Conservation (phyloP, 2,888 invertebrate species). For the Pachycephus smyrnensis region DNA sequence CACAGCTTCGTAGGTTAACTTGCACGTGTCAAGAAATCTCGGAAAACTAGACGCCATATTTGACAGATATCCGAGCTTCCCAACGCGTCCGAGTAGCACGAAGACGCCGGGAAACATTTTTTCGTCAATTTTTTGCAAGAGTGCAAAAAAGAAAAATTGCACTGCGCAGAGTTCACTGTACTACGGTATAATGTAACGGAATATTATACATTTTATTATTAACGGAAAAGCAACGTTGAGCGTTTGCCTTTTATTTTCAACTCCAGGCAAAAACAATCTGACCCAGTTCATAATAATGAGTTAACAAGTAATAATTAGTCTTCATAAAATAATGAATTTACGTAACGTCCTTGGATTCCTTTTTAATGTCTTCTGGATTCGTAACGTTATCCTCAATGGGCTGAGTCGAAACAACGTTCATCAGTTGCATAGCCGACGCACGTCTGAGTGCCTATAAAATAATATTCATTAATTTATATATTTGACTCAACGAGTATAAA, state of each 20-base stretch:
- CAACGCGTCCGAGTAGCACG: neutral
- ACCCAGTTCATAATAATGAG: neutral
- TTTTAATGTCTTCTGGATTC: slow-evolving; percentile 2
- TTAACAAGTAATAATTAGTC: neutral
- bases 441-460: slow-evolving; percentile 48
- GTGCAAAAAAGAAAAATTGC: neutral
- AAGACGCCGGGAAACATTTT: neutral
- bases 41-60: neutral
- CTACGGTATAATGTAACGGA: neutral
- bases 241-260: neutral
- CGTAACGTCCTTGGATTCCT: slow-evolving; percentile 1
- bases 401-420: slow-evolving; percentile 41
- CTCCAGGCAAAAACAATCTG: neutral
- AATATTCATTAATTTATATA: neutral
- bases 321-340: neutral
- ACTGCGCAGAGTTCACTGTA: neutral
- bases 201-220: neutral
- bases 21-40: neutral
- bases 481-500: neutral
- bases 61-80: neutral
- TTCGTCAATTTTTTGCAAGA: neutral
- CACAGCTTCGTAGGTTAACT: neutral
- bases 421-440: slow-evolving; percentile 49
- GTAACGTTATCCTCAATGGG: slow-evolving; percentile 23
- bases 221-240: neutral